A percentile compares a stretch with the other conserved stretches of the same genome.
These are phyloP conservation scores for Isoperla grammatica DNA, from an alignment of 2,888 invertebrate species.

Conservation along the genomic window DNA sequence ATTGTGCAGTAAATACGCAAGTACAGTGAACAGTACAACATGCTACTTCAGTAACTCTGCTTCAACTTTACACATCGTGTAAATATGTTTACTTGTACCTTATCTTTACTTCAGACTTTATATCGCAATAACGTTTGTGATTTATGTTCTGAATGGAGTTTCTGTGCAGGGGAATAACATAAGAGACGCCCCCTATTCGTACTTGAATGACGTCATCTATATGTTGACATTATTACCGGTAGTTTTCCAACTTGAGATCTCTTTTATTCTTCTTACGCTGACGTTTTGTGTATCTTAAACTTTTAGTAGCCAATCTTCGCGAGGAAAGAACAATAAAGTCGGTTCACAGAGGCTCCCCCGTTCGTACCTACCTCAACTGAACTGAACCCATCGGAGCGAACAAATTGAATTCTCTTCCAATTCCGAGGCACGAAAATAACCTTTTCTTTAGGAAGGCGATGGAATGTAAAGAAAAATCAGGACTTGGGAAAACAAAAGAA, in stretches of 20 bases:
- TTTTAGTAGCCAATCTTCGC: neutral
- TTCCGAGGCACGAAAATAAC: slow-evolving; percentile 7
- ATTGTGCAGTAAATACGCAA: neutral
- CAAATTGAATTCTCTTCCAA: slow-evolving; percentile 16
- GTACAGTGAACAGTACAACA: neutral
- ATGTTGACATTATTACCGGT: too few relatives aligned
- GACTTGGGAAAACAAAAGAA: too few relatives aligned
- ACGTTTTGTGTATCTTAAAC: too few relatives aligned
- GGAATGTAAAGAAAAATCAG: neutral
- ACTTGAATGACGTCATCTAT: too few relatives aligned
- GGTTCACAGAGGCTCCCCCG: neutral
- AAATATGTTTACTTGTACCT: neutral
- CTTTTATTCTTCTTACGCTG: neutral
- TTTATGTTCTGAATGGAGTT: too few relatives aligned
- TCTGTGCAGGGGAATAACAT: too few relatives aligned
- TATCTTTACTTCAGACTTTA: neutral
- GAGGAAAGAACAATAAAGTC: neutral
- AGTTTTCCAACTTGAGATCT: neutral
- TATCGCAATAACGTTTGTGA: too few relatives aligned
- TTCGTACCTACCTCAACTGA: neutral
- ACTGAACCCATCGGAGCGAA: neutral
- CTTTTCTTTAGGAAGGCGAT: neutral
- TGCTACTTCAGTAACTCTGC: neutral
- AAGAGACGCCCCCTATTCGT: too few relatives aligned
- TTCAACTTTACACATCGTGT: neutral